Percentiles rank a stretch among this genome's conserved stretches.
phyloP scores from a whole-genome alignment of 2,113 vertebrate genomes.

The Paracanthobrama guichenoti region DNA sequence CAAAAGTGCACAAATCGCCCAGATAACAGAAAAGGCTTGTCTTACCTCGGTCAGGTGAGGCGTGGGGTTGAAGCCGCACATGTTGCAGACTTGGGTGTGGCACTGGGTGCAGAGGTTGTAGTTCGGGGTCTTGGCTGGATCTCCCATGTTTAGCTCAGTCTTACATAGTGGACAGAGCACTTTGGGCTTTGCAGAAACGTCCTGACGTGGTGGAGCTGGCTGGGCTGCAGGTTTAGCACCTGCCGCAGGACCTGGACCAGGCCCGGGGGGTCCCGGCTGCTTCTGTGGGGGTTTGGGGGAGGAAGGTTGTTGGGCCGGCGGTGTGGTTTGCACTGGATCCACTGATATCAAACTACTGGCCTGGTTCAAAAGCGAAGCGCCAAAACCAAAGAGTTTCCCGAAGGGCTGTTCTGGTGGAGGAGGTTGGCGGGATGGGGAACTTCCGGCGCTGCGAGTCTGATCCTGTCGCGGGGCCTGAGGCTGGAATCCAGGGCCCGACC shows the following conservation, averaged over 20 bases:
- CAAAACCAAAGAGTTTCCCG: slow-evolving; percentile 95
- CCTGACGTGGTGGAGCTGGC: slow-evolving; percentile 43
- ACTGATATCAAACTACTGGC: slow-evolving; percentile 94
- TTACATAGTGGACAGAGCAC: slow-evolving; percentile 92
- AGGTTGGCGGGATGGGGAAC: slow-evolving; percentile 80
- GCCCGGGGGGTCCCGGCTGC: slow-evolving; percentile 81
- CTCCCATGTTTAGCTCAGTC: slow-evolving; percentile 87
- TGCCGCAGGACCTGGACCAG: slow-evolving; percentile 80
- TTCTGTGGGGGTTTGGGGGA: slow-evolving; percentile 89
- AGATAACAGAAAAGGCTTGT: background rate
- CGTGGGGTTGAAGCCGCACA: slow-evolving; percentile 97
- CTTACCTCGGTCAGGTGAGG: slow-evolving; percentile 97
- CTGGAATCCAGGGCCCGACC: slow-evolving; percentile 80
- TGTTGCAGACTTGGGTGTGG: slow-evolving; percentile 92
- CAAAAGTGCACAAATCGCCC: background rate
- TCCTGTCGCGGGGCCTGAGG: slow-evolving; percentile 78
- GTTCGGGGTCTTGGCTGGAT: slow-evolving; percentile 82
- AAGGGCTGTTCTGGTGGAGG: slow-evolving; percentile 87
- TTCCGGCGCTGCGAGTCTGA: slow-evolving; percentile 82
- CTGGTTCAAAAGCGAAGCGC: slow-evolving; percentile 94
- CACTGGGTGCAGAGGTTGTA: slow-evolving; percentile 96
- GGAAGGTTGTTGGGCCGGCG: slow-evolving; percentile 75
- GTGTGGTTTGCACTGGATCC: slow-evolving; percentile 74
- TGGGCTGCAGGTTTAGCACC: slow-evolving; percentile 77
- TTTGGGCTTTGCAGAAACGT: slow-evolving; percentile 75